Conservation (phyloP, 2,888 invertebrate species). For the Carcina quercana region DNA sequence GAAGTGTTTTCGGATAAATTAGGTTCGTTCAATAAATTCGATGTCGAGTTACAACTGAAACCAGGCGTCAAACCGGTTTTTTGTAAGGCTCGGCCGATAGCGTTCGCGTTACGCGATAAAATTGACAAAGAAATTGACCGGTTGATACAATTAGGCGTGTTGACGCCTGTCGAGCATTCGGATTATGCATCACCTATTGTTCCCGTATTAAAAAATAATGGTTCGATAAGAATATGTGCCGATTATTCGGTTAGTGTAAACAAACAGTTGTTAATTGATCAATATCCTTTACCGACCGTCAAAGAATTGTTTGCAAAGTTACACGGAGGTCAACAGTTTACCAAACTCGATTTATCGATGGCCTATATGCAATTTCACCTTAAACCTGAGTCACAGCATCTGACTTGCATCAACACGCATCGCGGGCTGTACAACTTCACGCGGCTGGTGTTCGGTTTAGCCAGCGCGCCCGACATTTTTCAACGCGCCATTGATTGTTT, state of each 20-base stretch:
- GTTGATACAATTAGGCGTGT: conserved; percentile 11
- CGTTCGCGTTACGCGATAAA: conserved; percentile 16
- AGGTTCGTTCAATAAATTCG: conserved; percentile 1
- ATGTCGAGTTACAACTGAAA: conserved; percentile 13
- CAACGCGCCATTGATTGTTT: conserved; percentile 10
- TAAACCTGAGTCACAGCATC: conserved; percentile 5
- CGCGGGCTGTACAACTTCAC: conserved; percentile 10
- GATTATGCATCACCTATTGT: conserved; percentile 16
- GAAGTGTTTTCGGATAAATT: conserved; percentile 1
- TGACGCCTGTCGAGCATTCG: conserved; percentile 13
- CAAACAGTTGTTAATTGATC: conserved; percentile 17
- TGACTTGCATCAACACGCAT: conserved; percentile 12
- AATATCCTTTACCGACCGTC: conserved; percentile 19
- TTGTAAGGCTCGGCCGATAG: conserved; percentile 12
- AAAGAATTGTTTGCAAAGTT: conserved; percentile 18
- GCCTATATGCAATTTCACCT: conserved; percentile 11
- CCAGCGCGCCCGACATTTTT: conserved; percentile 11
- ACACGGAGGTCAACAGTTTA: conserved; percentile 14
- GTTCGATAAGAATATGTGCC: conserved; percentile 14
- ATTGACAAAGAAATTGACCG: conserved; percentile 13
- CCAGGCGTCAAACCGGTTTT: conserved; percentile 14
- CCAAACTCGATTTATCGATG: conserved; percentile 9
- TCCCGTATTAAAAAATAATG: conserved; percentile 15
- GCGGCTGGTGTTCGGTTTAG: conserved; percentile 10
- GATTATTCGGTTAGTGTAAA: conserved; percentile 18